These are phyloP conservation scores for Polypterus senegalus DNA, from an alignment of 2,113 vertebrate genomes.

Conservation along the genomic window DNA sequence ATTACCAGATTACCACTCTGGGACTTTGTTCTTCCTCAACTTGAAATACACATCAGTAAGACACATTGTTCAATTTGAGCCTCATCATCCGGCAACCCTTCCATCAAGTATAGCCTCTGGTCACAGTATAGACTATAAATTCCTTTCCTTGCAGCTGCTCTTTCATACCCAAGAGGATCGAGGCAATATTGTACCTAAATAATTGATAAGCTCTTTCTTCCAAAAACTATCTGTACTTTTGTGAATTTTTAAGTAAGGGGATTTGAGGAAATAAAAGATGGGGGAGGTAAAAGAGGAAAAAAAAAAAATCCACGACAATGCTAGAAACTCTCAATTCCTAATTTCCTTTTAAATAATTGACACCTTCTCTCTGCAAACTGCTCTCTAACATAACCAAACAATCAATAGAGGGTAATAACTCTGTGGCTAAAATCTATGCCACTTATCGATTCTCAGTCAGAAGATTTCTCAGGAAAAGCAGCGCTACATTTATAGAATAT, in stretches of 20 bases:
- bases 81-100: constrained; percentile 6
- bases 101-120: constrained; percentile 14
- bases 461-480: neutral
- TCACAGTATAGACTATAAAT: constrained; percentile 2
- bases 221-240: neutral
- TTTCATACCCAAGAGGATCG: neutral
- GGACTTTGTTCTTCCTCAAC: neutral
- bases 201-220: constrained; percentile 4
- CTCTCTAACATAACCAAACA: constrained; percentile 2
- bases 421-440: neutral
- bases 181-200: constrained; percentile 6
- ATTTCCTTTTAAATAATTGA: neutral
- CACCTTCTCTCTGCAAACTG: neutral
- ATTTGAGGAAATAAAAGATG: too few relatives aligned
- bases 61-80: constrained; percentile 20
- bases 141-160: constrained; percentile 1
- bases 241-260: too few relatives aligned
- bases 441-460: neutral
- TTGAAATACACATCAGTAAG: constrained; percentile 23
- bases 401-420: constrained; percentile 6
- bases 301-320: neutral
- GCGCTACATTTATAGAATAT: neutral
- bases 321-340: neutral
- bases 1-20: constrained; percentile 10
- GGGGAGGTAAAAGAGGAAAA: neutral